Base-by-base conservation (phyloP, 1,140 invertebrate genomes). In the Temnothorax longispinosus region DNA sequence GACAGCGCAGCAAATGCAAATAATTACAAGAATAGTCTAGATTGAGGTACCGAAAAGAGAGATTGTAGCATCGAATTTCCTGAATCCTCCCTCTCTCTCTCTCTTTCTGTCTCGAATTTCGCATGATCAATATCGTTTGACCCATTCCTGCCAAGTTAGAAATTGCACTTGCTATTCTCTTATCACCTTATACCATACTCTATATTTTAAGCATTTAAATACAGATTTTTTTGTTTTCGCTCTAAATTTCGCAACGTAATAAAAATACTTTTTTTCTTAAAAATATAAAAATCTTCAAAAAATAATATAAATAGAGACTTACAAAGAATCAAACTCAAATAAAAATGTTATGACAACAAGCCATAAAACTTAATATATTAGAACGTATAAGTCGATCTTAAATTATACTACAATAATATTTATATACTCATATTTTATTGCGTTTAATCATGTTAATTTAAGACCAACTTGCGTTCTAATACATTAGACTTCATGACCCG, bases 121-220 rank as follows among this genome's bases (percentile, higher is more conserved):
- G 13, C 60, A 75, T 89, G 89, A 87, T 93, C 93, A 82, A 94
- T 93, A 93, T 88, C 85, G 87, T 92, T 93, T 92, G 91, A 92
- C 91, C 92, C 88, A 92, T 91, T 92, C 85, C 87, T 87, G 62
- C 47, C 62, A 84, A 92, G 77, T 78, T 52, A 74, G 76, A 78
- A 92, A 90, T 74, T 67, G 8, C 27, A 80, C 3, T 78, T 71
- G 64, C 35, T 69, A 54, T 41, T 71, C 4, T 52, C 7, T 32
- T 15, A n/a, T 54, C n/a, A 71, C 13, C 1, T 80, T 7, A 1
- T 27, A 71, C 4, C 8, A 67, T n/a, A 60, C 7, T 35, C 15
- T 44, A 18, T 13, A 58, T 27, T 58, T 75, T 56, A 58, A 18
- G 1, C 8, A 75, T 21, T 13, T 8, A 0, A 54, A 71, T 11